Evolutionary conservation across 1,140 invertebrate genomes (phyloP).

Genomic region (Muscidifurax raptorellus): DNA sequence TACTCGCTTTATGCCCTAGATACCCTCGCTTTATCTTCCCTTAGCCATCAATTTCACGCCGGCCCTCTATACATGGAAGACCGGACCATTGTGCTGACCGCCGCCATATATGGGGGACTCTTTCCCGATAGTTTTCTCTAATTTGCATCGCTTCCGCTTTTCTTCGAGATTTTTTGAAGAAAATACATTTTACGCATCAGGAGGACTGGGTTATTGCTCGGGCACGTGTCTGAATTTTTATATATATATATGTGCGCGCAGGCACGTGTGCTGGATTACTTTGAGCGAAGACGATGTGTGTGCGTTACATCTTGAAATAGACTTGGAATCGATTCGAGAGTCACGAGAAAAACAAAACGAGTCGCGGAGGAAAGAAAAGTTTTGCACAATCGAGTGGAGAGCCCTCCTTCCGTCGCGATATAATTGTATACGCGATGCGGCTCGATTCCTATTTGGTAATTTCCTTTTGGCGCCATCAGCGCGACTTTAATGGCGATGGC

Average conservation of each 20-base stretch:
- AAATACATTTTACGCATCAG: not conserved
- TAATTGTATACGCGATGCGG: not conserved
- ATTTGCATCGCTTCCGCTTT: slow-evolving; percentile 1
- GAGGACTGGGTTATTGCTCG: not conserved
- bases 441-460: slow-evolving; percentile 23
- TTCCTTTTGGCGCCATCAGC: not conserved
- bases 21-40: not conserved
- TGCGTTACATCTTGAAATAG: not conserved
- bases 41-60: slow-evolving; percentile 19
- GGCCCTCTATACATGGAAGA: not conserved
- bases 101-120: not conserved
- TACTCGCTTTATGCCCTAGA: slow-evolving; percentile 9
- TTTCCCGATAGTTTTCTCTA: slow-evolving; percentile 7
- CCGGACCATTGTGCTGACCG: not conserved
- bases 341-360: too few species aligned
- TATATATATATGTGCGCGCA: too few species aligned
- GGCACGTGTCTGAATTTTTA: too few species aligned
- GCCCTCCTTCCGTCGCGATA: slow-evolving; percentile 3
- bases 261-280: too few species aligned
- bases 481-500: slow-evolving; percentile 15
- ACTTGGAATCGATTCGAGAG: not conserved
- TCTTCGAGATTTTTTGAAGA: slow-evolving; percentile 1
- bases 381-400: slow-evolving; percentile 13
- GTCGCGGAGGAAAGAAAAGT: slow-evolving; percentile 14
- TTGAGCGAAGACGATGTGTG: too few species aligned